phyloP scores from a whole-genome alignment of 2,113 vertebrate genomes.

The Nymphicus hollandicus region DNA sequence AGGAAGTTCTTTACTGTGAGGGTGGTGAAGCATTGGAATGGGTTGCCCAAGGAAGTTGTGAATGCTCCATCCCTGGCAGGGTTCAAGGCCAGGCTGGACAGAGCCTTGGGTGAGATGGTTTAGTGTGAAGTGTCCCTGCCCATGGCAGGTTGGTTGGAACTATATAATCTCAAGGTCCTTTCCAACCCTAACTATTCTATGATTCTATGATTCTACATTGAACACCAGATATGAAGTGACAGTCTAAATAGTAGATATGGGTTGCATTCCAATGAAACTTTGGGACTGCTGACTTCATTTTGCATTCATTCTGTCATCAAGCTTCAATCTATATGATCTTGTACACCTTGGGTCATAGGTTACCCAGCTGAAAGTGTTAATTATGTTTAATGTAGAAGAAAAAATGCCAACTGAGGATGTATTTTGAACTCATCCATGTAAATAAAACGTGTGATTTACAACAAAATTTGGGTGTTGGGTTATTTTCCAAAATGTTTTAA shows the following conservation, averaged over 20 bases:
- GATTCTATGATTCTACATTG: neutral
- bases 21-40: no score
- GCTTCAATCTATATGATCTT: neutral
- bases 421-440: neutral
- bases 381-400: neutral
- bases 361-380: neutral
- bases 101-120: no score
- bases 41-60: no score
- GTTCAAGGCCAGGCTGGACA: no score
- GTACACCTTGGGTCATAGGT: neutral
- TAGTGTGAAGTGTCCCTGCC: no score
- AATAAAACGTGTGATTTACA: neutral
- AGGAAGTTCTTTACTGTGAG: no score
- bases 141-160: no score
- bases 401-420: neutral
- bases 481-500: neutral
- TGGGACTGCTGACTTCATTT: neutral
- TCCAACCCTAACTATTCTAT: no score
- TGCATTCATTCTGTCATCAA: neutral
- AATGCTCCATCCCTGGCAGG: no score
- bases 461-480: rapidly evolving
- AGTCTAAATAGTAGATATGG: neutral
- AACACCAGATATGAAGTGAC: neutral
- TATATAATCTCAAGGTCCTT: no score
- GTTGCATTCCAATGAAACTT: neutral